Percentiles rank a stretch among this genome's conserved stretches.
phyloP scores from a whole-genome alignment of 2,888 invertebrate species.

The Drosophila ezoana region DNA sequence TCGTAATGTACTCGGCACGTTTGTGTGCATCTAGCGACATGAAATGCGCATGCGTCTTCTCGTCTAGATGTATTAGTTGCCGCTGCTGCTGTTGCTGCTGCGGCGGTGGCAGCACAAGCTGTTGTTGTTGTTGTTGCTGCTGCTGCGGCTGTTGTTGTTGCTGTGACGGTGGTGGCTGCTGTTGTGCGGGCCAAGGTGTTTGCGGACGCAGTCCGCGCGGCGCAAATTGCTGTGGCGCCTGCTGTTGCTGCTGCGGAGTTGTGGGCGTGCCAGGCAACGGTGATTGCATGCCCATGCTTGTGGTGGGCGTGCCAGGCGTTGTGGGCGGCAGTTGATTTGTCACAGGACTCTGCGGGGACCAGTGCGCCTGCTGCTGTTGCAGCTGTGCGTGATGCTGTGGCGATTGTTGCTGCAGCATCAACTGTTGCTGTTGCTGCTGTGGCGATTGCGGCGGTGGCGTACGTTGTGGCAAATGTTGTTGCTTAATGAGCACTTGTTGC shows the following conservation, averaged over 20 bases:
- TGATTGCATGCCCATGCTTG: slow-evolving; percentile 72
- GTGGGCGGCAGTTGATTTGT: slow-evolving; percentile 68
- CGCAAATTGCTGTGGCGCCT: slow-evolving; percentile 46
- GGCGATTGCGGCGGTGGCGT: slow-evolving; percentile 81
- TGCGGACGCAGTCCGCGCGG: slow-evolving; percentile 57
- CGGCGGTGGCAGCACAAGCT: slow-evolving; percentile 76
- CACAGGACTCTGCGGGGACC: slow-evolving; percentile 84
- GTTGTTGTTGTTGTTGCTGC: slow-evolving; percentile 65
- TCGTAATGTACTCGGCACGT: slow-evolving; percentile 91
- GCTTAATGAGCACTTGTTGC: slow-evolving; percentile 84
- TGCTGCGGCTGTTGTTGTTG: slow-evolving; percentile 50
- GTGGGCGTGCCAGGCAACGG: slow-evolving; percentile 71
- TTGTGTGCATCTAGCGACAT: slow-evolving; percentile 93
- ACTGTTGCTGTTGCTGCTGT: slow-evolving; percentile 85
- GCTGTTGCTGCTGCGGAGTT: slow-evolving; percentile 67
- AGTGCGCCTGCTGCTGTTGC: slow-evolving; percentile 84
- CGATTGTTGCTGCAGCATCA: slow-evolving; percentile 87
- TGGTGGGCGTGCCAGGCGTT: slow-evolving; percentile 69
- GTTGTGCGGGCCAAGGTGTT: slow-evolving; percentile 65
- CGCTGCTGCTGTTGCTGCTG: slow-evolving; percentile 84
- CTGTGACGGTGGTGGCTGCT: slow-evolving; percentile 65
- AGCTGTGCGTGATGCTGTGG: slow-evolving; percentile 78
- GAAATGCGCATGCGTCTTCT: slow-evolving; percentile 92
- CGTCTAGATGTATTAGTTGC: slow-evolving; percentile 92
- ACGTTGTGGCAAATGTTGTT: slow-evolving; percentile 81